These are phyloP conservation scores for Drosophila kepulauana DNA, from an alignment of 1,140 invertebrate genomes.

Conservation along the genomic window DNA sequence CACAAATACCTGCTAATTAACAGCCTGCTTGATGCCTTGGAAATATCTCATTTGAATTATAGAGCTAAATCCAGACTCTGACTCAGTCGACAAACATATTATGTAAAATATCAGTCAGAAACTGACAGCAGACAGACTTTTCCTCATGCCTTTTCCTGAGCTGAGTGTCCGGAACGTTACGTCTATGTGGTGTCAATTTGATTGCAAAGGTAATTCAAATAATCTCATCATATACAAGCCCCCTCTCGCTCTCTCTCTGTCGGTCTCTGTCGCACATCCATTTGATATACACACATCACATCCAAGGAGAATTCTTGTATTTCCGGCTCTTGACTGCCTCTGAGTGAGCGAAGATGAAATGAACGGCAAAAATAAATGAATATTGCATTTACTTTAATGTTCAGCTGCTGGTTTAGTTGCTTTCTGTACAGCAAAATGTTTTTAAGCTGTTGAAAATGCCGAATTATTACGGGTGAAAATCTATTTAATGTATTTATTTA, in stretches of 20 bases:
- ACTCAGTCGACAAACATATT: too few relatives aligned
- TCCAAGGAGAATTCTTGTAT: neutral
- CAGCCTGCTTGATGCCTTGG: constrained; percentile 51
- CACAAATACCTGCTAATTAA: constrained; percentile 32
- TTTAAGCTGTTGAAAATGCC: constrained; percentile 35
- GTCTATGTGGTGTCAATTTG: constrained; percentile 78
- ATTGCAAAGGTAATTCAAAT: constrained; percentile 80
- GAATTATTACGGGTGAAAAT: constrained; percentile 12
- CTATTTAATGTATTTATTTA: neutral
- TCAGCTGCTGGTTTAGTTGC: constrained; percentile 23
- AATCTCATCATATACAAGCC: constrained; percentile 68
- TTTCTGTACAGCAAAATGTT: constrained; percentile 4
- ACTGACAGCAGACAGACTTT: too few relatives aligned
- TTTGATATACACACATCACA: neutral
- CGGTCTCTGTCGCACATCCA: neutral
- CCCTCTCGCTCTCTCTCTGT: neutral
- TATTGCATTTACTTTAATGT: constrained; percentile 24
- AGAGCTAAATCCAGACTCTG: neutral
- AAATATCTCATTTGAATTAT: constrained; percentile 50
- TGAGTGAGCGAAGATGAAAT: neutral
- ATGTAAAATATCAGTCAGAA: too few relatives aligned
- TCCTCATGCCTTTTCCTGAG: too few relatives aligned
- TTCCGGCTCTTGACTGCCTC: constrained; percentile 17
- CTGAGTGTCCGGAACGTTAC: constrained; percentile 27
- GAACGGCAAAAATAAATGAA: constrained; percentile 17